Conservation (phyloP, 2,888 invertebrate genomes). For the Schizaphis graminum region DNA sequence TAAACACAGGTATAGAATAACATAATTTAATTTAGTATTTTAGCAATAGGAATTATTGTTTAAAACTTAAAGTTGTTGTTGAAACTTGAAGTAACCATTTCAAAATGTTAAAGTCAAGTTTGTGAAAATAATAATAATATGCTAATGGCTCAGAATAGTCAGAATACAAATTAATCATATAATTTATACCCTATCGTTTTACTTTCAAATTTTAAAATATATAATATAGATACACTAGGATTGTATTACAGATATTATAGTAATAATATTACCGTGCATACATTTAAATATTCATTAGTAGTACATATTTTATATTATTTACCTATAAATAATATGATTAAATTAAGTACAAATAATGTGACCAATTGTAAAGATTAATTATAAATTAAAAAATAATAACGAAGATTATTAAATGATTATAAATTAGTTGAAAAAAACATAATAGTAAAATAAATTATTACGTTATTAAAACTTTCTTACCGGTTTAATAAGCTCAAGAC, state of each 20-base stretch:
- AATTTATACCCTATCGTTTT: background rate
- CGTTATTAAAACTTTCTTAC: background rate
- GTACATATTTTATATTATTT: background rate
- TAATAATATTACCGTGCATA: background rate
- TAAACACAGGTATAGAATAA: background rate
- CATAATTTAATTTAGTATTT: slow-evolving; percentile 12
- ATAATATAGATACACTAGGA: background rate
- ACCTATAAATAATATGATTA: background rate
- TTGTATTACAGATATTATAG: background rate
- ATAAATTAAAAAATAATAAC: background rate
- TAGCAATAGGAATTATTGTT: background rate
- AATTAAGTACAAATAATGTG: background rate
- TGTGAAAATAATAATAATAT: background rate
- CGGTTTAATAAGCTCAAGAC: background rate
- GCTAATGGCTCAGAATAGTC: background rate
- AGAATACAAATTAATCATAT: background rate
- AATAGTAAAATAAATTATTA: background rate
- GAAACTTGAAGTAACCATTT: background rate
- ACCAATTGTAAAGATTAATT: background rate
- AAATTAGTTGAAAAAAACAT: background rate
- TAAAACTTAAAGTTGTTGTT: background rate
- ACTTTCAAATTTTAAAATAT: background rate
- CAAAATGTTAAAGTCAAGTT: background rate
- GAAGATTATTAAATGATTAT: background rate
- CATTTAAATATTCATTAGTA: background rate